phyloP scores from a whole-genome alignment of 2,888 invertebrate species.

The Eutolmus rufibarbis region DNA sequence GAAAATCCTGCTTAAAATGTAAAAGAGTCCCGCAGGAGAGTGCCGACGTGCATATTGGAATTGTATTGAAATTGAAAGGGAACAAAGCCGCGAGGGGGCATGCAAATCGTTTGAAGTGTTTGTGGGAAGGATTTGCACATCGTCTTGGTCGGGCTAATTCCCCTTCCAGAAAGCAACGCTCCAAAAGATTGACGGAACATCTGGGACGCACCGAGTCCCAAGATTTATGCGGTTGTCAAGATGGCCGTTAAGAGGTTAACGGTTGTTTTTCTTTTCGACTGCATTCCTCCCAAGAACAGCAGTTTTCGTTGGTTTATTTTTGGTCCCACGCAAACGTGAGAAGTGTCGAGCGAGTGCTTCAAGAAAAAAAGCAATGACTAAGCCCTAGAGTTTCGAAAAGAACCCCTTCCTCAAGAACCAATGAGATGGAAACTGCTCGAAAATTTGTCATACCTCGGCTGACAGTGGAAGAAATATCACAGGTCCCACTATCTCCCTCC shows the following conservation, averaged over 20 bases:
- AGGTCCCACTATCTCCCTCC: background rate
- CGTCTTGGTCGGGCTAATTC: background rate
- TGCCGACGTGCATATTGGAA: background rate
- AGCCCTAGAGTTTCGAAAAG: background rate
- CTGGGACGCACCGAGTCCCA: background rate
- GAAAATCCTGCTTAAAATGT: background rate
- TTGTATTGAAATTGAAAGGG: background rate
- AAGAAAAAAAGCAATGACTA: background rate
- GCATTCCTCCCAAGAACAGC: background rate
- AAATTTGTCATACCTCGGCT: background rate
- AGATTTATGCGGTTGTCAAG: background rate
- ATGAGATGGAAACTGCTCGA: background rate
- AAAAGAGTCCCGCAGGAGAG: background rate
- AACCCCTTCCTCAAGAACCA: background rate
- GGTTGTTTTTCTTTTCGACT: background rate
- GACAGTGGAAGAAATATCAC: background rate
- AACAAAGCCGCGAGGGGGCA: background rate
- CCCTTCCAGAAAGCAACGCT: background rate
- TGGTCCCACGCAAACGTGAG: background rate
- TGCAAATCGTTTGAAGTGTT: background rate
- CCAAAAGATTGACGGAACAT: background rate
- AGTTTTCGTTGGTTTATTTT: background rate
- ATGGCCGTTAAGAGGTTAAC: background rate
- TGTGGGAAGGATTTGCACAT: background rate
- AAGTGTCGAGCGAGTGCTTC: background rate